Evolutionary conservation across 2,888 invertebrate species (phyloP), one percentile per base, ranked within the genome.

Genomic region (Chrysodeixis includens): DNA sequence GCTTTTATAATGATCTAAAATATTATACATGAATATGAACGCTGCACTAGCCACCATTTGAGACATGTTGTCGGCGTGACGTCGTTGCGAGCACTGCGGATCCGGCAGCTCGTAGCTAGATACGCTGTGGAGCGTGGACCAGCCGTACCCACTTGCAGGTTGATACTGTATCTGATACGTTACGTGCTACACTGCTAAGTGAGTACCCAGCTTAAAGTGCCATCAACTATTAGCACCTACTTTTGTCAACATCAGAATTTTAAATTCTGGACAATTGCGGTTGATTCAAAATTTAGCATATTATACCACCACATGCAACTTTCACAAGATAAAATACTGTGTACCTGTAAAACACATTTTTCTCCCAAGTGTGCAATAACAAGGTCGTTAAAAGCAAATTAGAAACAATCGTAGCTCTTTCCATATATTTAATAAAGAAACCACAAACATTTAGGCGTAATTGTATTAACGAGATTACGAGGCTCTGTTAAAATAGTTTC

Each of bases 401-500:
- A 54, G 18, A 12, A 66, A 61, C 56, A 75, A 35, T 32, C 9
- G 20, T 65, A 30, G 0, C 5, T 60, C 12, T 57, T 67, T 65
- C 71, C 44, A 20, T 49, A 71, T 56, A 62, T 76, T 65, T 77
- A 66, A 68, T 74, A 54, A 59, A 59, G 56, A 56, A 16, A 53
- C 53, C 65, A 78, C 62, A 75, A 62, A 59, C 69, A 72, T 72
- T 69, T 64, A 59, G 30, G 69, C 62, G 54, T 55, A 66, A 71
- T 68, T 55, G 18, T 46, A 66, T 54, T 64, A 67, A 64, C 66
- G 54, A 68, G 44, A 64, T 64, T 30, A 56, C 30, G 46, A 59
- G 53, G 57, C 54, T 62, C 54, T 52, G 26, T 56, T 55, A 16
- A 66, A 81, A 80, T 81, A 79, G 77, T 79, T 83, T 71, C 67